Conservation (phyloP, 2,113 vertebrate genomes). For the Myiopsitta monachus region DNA sequence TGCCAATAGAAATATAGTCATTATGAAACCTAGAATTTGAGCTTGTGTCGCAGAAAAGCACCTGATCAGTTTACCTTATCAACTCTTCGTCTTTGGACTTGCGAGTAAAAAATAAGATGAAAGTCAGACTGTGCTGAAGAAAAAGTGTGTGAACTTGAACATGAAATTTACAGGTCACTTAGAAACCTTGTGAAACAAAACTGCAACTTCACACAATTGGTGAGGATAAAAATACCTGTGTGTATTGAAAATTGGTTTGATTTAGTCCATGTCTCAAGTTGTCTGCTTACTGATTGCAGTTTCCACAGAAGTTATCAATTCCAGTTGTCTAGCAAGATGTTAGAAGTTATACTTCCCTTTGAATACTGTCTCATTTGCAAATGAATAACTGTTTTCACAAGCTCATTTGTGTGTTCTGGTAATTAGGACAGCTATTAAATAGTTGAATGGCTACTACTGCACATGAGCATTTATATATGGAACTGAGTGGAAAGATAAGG, state of each 20-base stretch:
- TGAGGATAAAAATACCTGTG: not conserved
- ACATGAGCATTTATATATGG: not conserved
- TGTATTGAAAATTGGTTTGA: not conserved
- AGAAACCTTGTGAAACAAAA: not conserved
- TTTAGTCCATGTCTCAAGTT: not conserved
- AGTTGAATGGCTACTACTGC: not conserved
- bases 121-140: not conserved
- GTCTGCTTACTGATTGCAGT: not conserved
- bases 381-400: slow-evolving; percentile 26
- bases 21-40: not conserved
- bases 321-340: not conserved
- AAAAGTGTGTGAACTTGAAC: not conserved
- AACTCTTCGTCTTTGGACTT: not conserved
- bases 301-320: not conserved
- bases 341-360: slow-evolving; percentile 7
- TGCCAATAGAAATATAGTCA: not conserved
- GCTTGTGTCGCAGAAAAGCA: not conserved
- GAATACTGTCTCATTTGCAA: slow-evolving; percentile 12
- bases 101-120: not conserved
- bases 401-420: slow-evolving; percentile 42
- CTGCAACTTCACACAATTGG: not conserved
- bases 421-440: slow-evolving; percentile 42
- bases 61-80: not conserved
- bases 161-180: not conserved
- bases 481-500: not conserved